Evolutionary conservation across 1,140 invertebrate genomes (phyloP).

Genomic region (Oreohelix idahoensis): DNA sequence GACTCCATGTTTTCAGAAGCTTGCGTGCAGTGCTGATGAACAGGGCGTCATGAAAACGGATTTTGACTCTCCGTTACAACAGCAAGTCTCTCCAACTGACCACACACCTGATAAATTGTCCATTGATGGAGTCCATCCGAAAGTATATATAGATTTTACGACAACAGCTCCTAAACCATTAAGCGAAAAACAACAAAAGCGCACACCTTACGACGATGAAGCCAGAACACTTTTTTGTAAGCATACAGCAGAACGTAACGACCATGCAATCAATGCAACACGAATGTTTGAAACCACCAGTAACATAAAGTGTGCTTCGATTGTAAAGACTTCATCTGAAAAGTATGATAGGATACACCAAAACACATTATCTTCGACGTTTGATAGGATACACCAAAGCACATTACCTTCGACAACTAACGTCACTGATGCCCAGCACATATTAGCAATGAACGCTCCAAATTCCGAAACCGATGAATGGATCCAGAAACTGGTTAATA

Average conservation of each 20-base stretch:
- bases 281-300: background rate
- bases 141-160: no score
- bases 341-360: background rate
- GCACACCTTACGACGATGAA: background rate
- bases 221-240: background rate
- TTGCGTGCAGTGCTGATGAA: background rate
- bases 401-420: background rate
- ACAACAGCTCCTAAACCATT: no score
- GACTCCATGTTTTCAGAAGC: background rate
- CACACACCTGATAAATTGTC: no score
- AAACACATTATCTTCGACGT: background rate
- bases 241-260: background rate
- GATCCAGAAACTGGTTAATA: constrained; percentile 25
- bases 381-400: no score
- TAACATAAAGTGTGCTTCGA: background rate
- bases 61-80: no score
- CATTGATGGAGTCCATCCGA: no score
- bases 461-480: constrained; percentile 7
- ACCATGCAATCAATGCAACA: background rate
- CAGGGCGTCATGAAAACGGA: background rate
- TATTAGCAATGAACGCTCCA: background rate
- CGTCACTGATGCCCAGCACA: background rate
- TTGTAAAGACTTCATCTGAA: background rate
- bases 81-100: no score
- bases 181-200: background rate